phyloP scores from a whole-genome alignment of 2,888 invertebrate genomes.

The Drosophila trichaetosa region DNA sequence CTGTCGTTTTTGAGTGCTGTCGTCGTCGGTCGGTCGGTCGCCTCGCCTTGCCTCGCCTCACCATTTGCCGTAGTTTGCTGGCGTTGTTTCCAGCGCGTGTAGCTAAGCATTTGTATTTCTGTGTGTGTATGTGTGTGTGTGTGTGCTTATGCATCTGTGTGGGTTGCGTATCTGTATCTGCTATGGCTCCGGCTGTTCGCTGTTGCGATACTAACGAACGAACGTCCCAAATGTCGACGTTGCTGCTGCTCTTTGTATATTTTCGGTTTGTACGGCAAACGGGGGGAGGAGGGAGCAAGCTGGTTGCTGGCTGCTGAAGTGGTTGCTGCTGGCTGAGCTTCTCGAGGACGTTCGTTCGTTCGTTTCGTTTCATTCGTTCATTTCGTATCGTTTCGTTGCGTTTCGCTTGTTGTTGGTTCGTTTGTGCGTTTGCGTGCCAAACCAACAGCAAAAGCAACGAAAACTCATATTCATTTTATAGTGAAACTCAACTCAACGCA shows the following conservation, averaged over 20 bases:
- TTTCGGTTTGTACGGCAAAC: slow-evolving; percentile 46
- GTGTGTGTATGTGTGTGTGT: slow-evolving; percentile 30
- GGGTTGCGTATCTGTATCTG: slow-evolving; percentile 67
- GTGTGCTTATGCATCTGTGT: slow-evolving; percentile 34
- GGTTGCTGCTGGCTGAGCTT: slow-evolving; percentile 65
- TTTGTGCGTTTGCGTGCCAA: slow-evolving; percentile 77
- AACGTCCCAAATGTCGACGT: slow-evolving; percentile 78
- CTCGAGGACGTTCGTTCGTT: slow-evolving; percentile 76
- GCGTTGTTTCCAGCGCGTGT: slow-evolving; percentile 74
- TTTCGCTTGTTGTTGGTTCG: slow-evolving; percentile 39
- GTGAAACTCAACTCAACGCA: slow-evolving; percentile 69
- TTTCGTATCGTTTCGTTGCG: slow-evolving; percentile 39
- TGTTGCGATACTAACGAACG: slow-evolving; percentile 75
- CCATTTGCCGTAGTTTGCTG: slow-evolving; percentile 43
- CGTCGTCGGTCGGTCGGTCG: slow-evolving; percentile 29
- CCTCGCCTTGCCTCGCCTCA: slow-evolving; percentile 42
- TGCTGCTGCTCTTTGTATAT: slow-evolving; percentile 63
- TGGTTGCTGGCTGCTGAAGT: slow-evolving; percentile 49
- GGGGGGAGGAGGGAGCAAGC: slow-evolving; percentile 46
- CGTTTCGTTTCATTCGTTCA: slow-evolving; percentile 35
- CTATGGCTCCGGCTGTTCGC: slow-evolving; percentile 66
- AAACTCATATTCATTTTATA: slow-evolving; percentile 77
- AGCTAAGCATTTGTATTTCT: slow-evolving; percentile 57
- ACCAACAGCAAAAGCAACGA: slow-evolving; percentile 61
- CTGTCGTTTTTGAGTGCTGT: slow-evolving; percentile 63